A percentile compares a stretch with the other conserved stretches of the same genome.
These are phyloP conservation scores for Diachasma alloeum DNA, from an alignment of 1,140 invertebrate genomes.

Conservation along the genomic window DNA sequence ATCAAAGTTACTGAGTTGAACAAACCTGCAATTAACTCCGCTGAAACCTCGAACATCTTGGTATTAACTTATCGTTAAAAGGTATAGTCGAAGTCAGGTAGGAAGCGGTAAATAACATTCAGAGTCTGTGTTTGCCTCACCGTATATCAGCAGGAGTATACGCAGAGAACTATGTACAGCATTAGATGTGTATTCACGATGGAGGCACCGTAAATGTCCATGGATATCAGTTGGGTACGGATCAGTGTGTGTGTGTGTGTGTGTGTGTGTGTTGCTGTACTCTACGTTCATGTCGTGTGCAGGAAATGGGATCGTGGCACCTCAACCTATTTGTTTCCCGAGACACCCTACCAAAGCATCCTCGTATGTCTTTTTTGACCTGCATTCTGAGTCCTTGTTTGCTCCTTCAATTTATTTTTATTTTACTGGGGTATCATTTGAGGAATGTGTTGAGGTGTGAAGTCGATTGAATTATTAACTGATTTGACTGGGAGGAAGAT, in stretches of 20 bases:
- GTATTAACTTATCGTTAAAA: slow-evolving; percentile 51
- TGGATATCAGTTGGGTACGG: slow-evolving; percentile 8
- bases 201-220: neutral
- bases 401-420: too few relatives aligned
- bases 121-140: slow-evolving; percentile 40
- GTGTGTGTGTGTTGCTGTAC: slow-evolving; percentile 2
- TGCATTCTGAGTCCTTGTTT: neutral
- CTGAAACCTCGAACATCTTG: slow-evolving; percentile 29
- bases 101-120: slow-evolving; percentile 48
- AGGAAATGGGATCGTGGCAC: slow-evolving; percentile 23
- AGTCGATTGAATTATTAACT: too few relatives aligned
- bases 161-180: slow-evolving; percentile 8
- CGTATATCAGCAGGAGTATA: slow-evolving; percentile 38
- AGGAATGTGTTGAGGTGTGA: too few relatives aligned
- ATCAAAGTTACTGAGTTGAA: neutral
- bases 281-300: neutral
- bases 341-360: slow-evolving; percentile 8
- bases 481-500: too few relatives aligned
- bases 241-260: neutral
- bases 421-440: too few relatives aligned
- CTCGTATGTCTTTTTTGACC: neutral
- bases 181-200: slow-evolving; percentile 6
- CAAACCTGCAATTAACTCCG: slow-evolving; percentile 33
- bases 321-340: slow-evolving; percentile 27
- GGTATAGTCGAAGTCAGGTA: slow-evolving; percentile 25